A percentile compares a stretch with the other conserved stretches of the same genome.
Conservation (phyloP, 2,797 vertebrate genomes). For the Holocentrus rufus region DNA sequence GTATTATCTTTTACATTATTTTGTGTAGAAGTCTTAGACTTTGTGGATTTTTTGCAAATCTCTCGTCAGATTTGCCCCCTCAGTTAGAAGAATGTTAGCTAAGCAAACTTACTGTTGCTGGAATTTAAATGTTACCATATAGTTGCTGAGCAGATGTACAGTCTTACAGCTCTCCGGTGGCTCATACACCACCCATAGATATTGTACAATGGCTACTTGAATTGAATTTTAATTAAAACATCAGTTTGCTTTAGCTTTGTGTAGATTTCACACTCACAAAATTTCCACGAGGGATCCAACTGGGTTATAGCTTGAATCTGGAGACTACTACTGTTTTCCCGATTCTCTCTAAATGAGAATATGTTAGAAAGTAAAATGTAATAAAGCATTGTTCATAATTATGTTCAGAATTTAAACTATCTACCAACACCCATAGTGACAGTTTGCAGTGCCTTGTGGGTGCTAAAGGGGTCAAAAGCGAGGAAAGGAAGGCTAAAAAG, state of each 20-base stretch:
- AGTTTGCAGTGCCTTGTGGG: slow-evolving; percentile 39
- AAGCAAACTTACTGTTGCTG: slow-evolving; percentile 35
- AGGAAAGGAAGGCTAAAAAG: slow-evolving; percentile 45
- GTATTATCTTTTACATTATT: neutral
- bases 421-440: slow-evolving; percentile 55
- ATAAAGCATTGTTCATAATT: slow-evolving; percentile 61
- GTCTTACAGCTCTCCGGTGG: slow-evolving; percentile 43
- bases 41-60: neutral
- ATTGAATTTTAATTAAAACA: slow-evolving; percentile 63
- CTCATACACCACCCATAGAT: slow-evolving; percentile 23
- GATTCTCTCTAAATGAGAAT: slow-evolving; percentile 37
- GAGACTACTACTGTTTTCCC: slow-evolving; percentile 38
- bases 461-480: slow-evolving; percentile 55
- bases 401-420: slow-evolving; percentile 39
- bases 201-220: slow-evolving; percentile 46
- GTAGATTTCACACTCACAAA: slow-evolving; percentile 36
- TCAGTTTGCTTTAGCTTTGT: slow-evolving; percentile 48
- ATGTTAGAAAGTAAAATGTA: slow-evolving; percentile 54
- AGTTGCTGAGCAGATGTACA: slow-evolving; percentile 40
- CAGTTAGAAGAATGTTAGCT: slow-evolving; percentile 39
- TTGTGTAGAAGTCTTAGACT: slow-evolving; percentile 10
- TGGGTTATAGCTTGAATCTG: slow-evolving; percentile 31
- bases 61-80: slow-evolving; percentile 41
- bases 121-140: slow-evolving; percentile 29
- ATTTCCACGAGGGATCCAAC: slow-evolving; percentile 18